Evolutionary conservation across 2,113 vertebrate species (phyloP), one percentile per base, ranked within the genome.

Genomic region (Notothenia rossii): DNA sequence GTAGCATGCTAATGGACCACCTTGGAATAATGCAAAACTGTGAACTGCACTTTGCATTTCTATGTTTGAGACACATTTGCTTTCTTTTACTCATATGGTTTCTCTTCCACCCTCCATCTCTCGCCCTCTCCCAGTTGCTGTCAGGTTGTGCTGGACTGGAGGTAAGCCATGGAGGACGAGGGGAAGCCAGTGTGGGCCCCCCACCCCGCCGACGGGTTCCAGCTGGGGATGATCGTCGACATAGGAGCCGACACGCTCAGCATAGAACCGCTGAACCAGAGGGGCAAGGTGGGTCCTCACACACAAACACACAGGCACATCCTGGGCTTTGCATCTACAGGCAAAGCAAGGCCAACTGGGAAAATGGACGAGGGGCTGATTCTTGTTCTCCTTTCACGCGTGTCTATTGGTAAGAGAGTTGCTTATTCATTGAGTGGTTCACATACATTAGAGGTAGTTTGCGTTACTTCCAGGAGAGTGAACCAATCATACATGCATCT

Each of bases 161-260:
- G 60, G 88, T 90, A 64, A 88, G 91, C 91, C 90, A 99, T 99
- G 98, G 98, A 99, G 85, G 98, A 99, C 1, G 98, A 29, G 29
- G 29, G 97, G 92, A 99, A 98, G 95, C 96, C 98, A 25, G 98
- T 99, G 68, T 99, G 98, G 98, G 98, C 98, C 5, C 98, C 98
- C 58, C 98, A 99, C 94, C 96, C 97, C 56, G 95, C 95, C 22
- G 97, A 99, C 80, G 98, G 98, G 18, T 99, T 99, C 96, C 98
- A 99, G 93, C 95, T 99, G 96, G 98, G 98, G 36, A 96, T 92
- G 62, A 99, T 99, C 66, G 95, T 98, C 73, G 98, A 99, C 89
- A 99, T 99, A 62, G 98, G 98, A 60, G 94, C 97, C 7, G 96
- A 98, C 92, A 89, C 95, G 36, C 94, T 99, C 91, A 99, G 97